Base-by-base conservation (phyloP, 2,797 vertebrate genomes). In the Danio tinwini region DNA sequence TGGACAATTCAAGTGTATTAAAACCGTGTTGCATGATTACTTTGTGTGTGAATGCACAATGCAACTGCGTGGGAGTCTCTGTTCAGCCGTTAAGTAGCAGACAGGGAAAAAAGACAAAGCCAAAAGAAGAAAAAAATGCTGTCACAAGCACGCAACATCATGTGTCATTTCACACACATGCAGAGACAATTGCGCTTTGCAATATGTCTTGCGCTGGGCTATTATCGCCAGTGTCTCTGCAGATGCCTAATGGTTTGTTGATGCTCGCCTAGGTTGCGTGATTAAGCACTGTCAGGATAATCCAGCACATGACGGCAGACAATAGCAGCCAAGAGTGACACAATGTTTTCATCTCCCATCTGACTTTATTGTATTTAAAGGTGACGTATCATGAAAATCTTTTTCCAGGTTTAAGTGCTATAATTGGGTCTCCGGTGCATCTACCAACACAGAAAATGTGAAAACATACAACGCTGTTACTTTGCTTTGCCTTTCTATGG, bases 191-290 rank as follows among this genome's bases (percentile, higher is more conserved):
- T 37, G 74, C 0, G 10, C 10, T 56, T 76, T 6, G 1, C 21
- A 68, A n/a, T 68, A 59, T 21, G 44, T 77, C 75, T 68, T 56
- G 40, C 13, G 13, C 8, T 19, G 44, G 44, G 40, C 75, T 68
- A 56, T 68, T 59, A 68, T 68, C n/a, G 21, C 11, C 71, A 9
- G 4, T 6, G 40, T 68, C 52, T 56, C 40, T 47, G 67, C 21
- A 45, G 52, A 77, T 56, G 63, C 50, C 11, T 68, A 68, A 68
- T 68, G 53, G 75, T 68, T 68, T 77, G 63, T 68, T 77, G 53
- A 68, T 59, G 8, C 44, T 45, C 6, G 55, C 40, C 42, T 47
- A 42, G 55, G 42, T 68, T 69, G 44, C 1, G 10, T 69, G 55
- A 78, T 69, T 59, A 78, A 49, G 64, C 76, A 19, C 64, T 3